A percentile compares a stretch with the other conserved stretches of the same genome.
These are phyloP conservation scores for Crotalus viridis DNA, from an alignment of 2,113 vertebrate genomes.

Conservation along the genomic window DNA sequence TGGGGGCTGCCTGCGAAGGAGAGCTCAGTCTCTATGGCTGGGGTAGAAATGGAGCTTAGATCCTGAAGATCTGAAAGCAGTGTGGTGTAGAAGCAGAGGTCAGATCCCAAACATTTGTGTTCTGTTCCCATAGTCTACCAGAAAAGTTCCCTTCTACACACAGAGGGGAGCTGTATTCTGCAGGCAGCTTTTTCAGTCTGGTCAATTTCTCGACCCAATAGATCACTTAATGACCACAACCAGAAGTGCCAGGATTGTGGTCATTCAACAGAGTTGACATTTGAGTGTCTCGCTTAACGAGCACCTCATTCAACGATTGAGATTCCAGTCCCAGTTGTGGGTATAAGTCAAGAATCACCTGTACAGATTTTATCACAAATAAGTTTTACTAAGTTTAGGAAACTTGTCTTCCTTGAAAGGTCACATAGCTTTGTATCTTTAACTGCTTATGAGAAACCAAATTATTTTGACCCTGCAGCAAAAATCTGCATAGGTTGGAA, in stretches of 20 bases:
- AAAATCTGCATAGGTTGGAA: not conserved
- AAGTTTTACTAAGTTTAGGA: not conserved
- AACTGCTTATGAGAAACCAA: not conserved
- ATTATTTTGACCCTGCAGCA: not conserved
- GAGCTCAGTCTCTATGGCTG: not conserved
- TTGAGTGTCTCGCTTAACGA: not conserved
- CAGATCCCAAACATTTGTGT: not conserved
- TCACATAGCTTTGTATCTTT: not conserved
- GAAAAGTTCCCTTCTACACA: not conserved
- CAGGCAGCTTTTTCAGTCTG: not conserved
- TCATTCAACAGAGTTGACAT: not conserved
- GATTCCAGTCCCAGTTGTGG: not conserved
- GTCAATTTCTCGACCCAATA: not conserved
- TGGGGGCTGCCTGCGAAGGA: not conserved
- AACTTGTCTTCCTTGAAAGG: not conserved
- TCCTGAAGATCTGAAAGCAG: not conserved
- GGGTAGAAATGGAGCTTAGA: not conserved
- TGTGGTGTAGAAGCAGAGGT: not conserved
- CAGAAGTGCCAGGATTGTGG: not conserved
- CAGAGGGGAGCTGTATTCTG: not conserved
- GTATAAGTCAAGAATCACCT: not conserved
- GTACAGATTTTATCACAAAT: not conserved
- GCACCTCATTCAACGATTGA: not conserved
- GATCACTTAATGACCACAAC: not conserved
- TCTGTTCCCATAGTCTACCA: not conserved